Evolutionary conservation across 1,140 invertebrate species (phyloP).

Genomic region (Bombus pyrosoma): DNA sequence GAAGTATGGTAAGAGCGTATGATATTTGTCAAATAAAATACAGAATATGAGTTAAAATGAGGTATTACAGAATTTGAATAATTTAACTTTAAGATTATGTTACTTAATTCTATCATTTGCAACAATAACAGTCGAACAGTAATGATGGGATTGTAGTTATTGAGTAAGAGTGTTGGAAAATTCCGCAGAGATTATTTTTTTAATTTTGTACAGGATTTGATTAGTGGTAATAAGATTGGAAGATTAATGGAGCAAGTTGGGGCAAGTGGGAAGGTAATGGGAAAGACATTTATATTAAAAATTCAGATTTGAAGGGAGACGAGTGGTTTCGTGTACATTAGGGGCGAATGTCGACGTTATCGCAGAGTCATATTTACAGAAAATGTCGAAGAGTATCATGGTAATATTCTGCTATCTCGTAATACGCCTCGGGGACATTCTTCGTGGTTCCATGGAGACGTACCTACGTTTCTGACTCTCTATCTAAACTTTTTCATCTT

Average conservation of each 20-base stretch:
- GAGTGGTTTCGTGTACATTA: neutral
- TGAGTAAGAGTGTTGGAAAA: neutral
- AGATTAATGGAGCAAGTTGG: neutral
- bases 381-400: neutral
- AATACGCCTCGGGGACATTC: neutral
- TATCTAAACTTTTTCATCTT: neutral
- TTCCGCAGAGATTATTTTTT: neutral
- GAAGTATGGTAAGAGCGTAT: too few species aligned
- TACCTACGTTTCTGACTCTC: neutral
- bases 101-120: too few species aligned
- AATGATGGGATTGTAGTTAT: neutral
- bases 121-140: too few species aligned
- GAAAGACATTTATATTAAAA: neutral
- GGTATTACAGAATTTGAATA: too few species aligned
- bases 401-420: conserved; percentile 20
- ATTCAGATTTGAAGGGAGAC: neutral
- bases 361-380: neutral
- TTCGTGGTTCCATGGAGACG: neutral
- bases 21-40: too few species aligned
- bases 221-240: neutral
- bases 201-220: neutral
- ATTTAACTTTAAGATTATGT: too few species aligned
- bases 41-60: too few species aligned
- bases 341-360: neutral
- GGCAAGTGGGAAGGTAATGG: neutral